Conservation (phyloP, 2,888 invertebrate genomes). For the Girardia tigrina region DNA sequence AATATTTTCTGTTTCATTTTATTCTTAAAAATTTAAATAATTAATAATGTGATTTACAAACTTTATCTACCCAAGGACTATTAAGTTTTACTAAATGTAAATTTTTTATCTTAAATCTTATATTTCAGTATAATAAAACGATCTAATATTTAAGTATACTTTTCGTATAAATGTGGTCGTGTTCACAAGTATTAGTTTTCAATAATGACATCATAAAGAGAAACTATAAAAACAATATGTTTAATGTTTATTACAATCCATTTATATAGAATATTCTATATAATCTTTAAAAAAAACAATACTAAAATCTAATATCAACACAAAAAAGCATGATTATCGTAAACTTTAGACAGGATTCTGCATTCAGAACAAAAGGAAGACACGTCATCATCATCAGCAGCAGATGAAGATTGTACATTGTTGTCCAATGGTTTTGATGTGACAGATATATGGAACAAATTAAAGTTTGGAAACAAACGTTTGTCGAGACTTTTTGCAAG, state of each 20-base stretch:
- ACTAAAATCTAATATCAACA: slow-evolving; percentile 23
- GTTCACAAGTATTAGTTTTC: too few relatives aligned
- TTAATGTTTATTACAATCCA: slow-evolving; percentile 1
- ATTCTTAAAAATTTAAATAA: too few relatives aligned
- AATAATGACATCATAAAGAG: too few relatives aligned
- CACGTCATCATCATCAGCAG: neutral
- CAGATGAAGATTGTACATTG: neutral
- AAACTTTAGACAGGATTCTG: neutral
- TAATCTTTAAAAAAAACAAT: neutral
- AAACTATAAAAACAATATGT: too few relatives aligned
- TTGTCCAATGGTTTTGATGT: slow-evolving; percentile 10
- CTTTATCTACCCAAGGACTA: too few relatives aligned
- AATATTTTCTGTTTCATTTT: too few relatives aligned
- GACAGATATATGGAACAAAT: slow-evolving; percentile 18
- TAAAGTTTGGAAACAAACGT: slow-evolving; percentile 9
- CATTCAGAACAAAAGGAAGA: neutral
- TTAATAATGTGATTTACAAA: too few relatives aligned
- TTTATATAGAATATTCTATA: slow-evolving; percentile 1
- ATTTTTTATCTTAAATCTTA: too few relatives aligned
- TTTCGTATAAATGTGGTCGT: too few relatives aligned
- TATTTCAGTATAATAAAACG: too few relatives aligned
- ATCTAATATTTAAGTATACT: too few relatives aligned
- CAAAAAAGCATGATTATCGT: slow-evolving; percentile 16
- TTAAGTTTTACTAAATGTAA: too few relatives aligned
- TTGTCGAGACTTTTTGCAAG: neutral